phyloP scores from a whole-genome alignment of 2,888 invertebrate genomes.

The Boloria selene region DNA sequence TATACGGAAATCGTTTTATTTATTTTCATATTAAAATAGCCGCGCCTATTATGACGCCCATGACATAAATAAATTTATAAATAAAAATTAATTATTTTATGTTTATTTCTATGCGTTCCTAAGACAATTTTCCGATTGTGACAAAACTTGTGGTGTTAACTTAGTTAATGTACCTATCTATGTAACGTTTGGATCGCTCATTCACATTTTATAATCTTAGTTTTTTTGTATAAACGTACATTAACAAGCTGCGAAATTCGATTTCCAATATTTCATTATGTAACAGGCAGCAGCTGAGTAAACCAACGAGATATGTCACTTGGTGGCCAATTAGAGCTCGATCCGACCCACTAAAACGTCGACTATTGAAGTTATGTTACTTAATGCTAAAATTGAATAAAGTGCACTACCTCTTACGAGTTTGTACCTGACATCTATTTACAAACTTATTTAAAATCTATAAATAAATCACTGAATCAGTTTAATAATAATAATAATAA shows the following conservation, averaged over 20 bases:
- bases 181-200: too few relatives aligned
- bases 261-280: slow-evolving; percentile 22
- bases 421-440: not conserved
- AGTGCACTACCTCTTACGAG: not conserved
- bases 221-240: not conserved
- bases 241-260: slow-evolving; percentile 21
- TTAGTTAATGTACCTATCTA: too few relatives aligned
- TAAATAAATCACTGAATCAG: too few relatives aligned
- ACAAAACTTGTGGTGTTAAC: too few relatives aligned
- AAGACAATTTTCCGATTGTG: too few relatives aligned
- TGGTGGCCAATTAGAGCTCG: slow-evolving; percentile 27
- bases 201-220: not conserved
- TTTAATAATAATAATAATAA: too few relatives aligned
- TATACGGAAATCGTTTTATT: not conserved
- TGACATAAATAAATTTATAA: too few relatives aligned
- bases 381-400: slow-evolving; percentile 7
- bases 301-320: slow-evolving; percentile 27
- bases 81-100: too few relatives aligned
- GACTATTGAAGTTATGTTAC: slow-evolving; percentile 5
- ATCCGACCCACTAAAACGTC: slow-evolving; percentile 27
- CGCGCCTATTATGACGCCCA: too few relatives aligned
- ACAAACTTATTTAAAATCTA: too few relatives aligned
- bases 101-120: too few relatives aligned
- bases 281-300: slow-evolving; percentile 25
- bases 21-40: too few relatives aligned